Evolutionary conservation across 2,797 vertebrate genomes (phyloP).

Genomic region (Falco concolor): DNA sequence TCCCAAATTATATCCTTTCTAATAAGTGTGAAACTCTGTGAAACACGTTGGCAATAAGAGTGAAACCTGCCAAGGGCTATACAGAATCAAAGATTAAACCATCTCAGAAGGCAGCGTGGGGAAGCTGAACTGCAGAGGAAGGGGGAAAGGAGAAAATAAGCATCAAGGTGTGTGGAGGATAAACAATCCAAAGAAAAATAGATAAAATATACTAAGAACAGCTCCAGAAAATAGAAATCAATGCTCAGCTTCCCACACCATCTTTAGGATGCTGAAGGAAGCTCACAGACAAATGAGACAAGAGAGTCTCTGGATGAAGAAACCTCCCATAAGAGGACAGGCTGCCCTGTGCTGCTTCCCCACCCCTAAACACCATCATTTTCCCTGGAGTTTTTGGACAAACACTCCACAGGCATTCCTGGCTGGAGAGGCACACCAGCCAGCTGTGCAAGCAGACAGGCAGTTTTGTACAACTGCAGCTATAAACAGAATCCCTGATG

Average conservation of each 20-base stretch:
- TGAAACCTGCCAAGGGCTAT: not conserved
- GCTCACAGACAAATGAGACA: not conserved
- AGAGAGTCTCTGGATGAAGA: not conserved
- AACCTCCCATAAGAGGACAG: not conserved
- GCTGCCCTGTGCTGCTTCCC: not conserved
- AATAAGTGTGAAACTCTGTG: not conserved
- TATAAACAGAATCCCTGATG: not conserved
- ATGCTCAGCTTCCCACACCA: not conserved
- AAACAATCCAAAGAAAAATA: not conserved
- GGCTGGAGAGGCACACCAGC: not conserved
- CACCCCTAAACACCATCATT: accelerated
- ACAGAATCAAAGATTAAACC: not conserved
- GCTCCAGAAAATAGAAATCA: not conserved
- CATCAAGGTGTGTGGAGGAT: not conserved
- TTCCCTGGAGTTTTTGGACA: not conserved
- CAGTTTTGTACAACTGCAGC: accelerated
- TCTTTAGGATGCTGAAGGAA: not conserved
- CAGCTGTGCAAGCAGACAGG: not conserved
- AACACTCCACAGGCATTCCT: accelerated
- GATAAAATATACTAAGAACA: not conserved
- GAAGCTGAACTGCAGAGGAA: not conserved
- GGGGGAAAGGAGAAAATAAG: not conserved
- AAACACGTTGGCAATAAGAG: not conserved
- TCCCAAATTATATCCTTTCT: not conserved
- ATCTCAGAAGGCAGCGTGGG: not conserved